Evolutionary conservation across 2,888 invertebrate species (phyloP), one percentile per base, ranked within the genome.

Genomic region (Ennomos quercinarius): DNA sequence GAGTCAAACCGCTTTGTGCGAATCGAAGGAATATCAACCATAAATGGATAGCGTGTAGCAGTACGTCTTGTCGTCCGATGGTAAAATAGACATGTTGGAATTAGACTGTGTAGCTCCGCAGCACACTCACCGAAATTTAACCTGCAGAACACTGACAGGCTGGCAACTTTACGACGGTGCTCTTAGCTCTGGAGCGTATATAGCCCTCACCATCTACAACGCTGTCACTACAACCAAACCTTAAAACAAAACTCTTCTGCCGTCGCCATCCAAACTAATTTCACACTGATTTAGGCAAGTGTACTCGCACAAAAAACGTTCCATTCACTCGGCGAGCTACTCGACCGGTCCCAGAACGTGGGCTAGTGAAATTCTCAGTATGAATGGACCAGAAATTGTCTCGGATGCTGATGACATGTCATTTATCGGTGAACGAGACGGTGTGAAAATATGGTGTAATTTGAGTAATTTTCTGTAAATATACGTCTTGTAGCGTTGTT

Each of bases 241-340:
- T 12, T 38, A 53, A 57, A 74, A 73, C 74, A 74, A 76, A 76
- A 75, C 77, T 68, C 72, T 71, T 67, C 68, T 67, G 57, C 70
- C 73, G 78, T 71, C 76, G 73, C 67, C 78, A 74, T 80, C 79
- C 75, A 76, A 91, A 87, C 83, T 90, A 89, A 89, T 90, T 90
- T 90, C 90, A 90, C 90, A 89, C 76, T 74, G 90, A 92, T 91
- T 92, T 88, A 80, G 86, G 77, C 89, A 89, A 91, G 91, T 91
- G 90, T 87, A 85, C 81, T 78, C 64, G 74, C 67, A 80, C 86
- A 87, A 91, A 91, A 91, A 88, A 81, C 72, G 55, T 50, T 50
- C 89, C 91, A 91, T 91, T 91, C 91, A 91, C 87, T 78, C 68
- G 71, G 61, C 64, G 64, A 70, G 64, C 71, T 74, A 73, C 74